Percentiles rank a stretch among this genome's conserved stretches.
Evolutionary conservation across 2,888 invertebrate species (phyloP).

Genomic region (Epirrita christyi): DNA sequence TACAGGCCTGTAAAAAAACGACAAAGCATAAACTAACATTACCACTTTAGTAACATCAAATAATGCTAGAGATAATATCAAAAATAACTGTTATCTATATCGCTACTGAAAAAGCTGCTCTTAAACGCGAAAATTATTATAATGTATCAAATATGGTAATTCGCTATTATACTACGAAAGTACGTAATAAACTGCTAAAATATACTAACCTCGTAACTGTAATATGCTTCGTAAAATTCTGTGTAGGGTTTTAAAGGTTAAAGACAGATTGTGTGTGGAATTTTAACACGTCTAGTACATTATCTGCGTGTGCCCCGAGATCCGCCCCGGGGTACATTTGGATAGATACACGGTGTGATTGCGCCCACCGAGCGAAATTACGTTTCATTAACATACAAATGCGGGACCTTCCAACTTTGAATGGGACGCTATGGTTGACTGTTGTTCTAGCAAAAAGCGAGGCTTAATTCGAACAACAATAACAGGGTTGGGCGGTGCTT

Average conservation of each 20-base stretch:
- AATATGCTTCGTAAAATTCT: slow-evolving; percentile 35
- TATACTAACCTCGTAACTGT: slow-evolving; percentile 32
- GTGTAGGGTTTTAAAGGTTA: slow-evolving; percentile 27
- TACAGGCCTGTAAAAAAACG: too few species aligned
- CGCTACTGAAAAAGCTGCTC: slow-evolving; percentile 38
- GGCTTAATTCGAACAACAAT: slow-evolving; percentile 77
- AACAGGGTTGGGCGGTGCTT: slow-evolving; percentile 53
- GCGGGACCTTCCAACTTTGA: slow-evolving; percentile 72
- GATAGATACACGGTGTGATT: slow-evolving; percentile 65
- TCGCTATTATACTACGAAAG: slow-evolving; percentile 35
- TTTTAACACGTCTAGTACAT: slow-evolving; percentile 48
- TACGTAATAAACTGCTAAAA: slow-evolving; percentile 38
- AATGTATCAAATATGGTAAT: slow-evolving; percentile 46
- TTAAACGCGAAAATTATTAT: slow-evolving; percentile 57
- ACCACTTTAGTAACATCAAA: slow-evolving; percentile 8
- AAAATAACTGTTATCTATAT: slow-evolving; percentile 32
- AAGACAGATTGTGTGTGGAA: slow-evolving; percentile 16
- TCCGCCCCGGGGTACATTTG: neutral
- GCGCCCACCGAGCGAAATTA: slow-evolving; percentile 69
- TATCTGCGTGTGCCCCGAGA: slow-evolving; percentile 41
- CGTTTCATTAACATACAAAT: slow-evolving; percentile 82
- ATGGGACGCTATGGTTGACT: slow-evolving; percentile 65
- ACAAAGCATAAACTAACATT: neutral
- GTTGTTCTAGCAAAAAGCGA: slow-evolving; percentile 79
- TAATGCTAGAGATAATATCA: slow-evolving; percentile 34